These are phyloP conservation scores for Catharus ustulatus DNA, from an alignment of 2,797 vertebrate species.

Conservation along the genomic window DNA sequence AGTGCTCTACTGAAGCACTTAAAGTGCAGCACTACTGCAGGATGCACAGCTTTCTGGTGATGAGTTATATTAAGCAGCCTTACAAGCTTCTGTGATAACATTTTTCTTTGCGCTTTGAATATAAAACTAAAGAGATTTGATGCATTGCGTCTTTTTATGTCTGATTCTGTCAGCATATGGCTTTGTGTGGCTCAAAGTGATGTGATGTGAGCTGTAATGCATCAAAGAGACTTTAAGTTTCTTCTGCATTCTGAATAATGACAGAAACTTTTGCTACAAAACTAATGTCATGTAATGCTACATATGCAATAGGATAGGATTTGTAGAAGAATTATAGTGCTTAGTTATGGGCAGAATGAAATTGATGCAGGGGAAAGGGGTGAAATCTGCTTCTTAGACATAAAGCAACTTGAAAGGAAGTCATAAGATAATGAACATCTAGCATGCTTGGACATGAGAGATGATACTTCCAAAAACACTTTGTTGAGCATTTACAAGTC, in stretches of 20 bases:
- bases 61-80: conserved; percentile 26
- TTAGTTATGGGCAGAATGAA: not conserved
- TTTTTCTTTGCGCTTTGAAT: conserved; percentile 37
- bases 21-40: not conserved
- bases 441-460: not conserved
- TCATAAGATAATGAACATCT: not conserved
- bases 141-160: conserved; percentile 50
- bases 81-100: not conserved
- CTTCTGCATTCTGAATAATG: conserved; percentile 30
- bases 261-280: conserved; percentile 39
- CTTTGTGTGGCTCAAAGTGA: conserved; percentile 41
- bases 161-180: conserved; percentile 18
- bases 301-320: not conserved
- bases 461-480: not conserved
- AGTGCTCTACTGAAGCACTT: conserved; percentile 1
- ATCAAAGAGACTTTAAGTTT: conserved; percentile 54
- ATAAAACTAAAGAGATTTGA: conserved; percentile 57
- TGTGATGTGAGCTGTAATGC: conserved; percentile 27
- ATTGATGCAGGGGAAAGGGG: not conserved
- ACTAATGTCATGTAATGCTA: conserved; percentile 22
- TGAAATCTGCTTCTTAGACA: not conserved
- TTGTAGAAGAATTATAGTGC: not conserved
- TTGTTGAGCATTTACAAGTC: not conserved
- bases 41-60: conserved; percentile 7
- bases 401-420: not conserved